Evolutionary conservation across 2,888 invertebrate genomes (phyloP).

Genomic region (Cantharis flavilabris): DNA sequence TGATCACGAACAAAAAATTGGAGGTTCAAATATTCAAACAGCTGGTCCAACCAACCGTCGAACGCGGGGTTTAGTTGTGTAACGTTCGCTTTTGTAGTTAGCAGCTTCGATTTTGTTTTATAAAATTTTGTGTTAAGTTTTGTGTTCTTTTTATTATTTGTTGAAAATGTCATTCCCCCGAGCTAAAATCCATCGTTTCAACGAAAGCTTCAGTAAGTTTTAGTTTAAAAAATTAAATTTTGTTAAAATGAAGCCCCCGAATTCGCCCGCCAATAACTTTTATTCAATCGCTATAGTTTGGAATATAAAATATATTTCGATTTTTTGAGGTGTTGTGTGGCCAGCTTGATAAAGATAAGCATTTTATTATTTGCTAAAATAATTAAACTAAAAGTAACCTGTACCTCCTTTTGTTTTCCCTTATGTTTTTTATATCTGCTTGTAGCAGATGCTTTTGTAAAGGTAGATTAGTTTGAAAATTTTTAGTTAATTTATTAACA

Average conservation of each 20-base stretch:
- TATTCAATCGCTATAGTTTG: background rate
- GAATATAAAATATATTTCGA: background rate
- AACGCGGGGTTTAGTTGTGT: background rate
- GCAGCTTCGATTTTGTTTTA: background rate
- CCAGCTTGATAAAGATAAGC: background rate
- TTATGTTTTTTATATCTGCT: background rate
- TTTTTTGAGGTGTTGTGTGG: background rate
- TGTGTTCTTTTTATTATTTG: background rate
- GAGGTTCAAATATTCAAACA: background rate
- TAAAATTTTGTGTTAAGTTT: background rate
- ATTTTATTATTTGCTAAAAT: background rate
- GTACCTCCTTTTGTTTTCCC: background rate
- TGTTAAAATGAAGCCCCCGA: background rate
- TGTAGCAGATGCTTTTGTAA: background rate
- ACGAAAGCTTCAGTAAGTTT: slow-evolving; percentile 47
- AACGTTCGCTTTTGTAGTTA: background rate
- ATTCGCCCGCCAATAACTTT: background rate
- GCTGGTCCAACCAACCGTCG: background rate
- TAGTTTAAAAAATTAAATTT: background rate
- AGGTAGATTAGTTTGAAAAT: background rate
- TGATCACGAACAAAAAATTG: background rate
- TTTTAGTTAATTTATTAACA: background rate
- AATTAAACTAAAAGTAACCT: background rate
- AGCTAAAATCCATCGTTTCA: slow-evolving; percentile 62
- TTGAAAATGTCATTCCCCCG: slow-evolving; percentile 61